Conservation (phyloP, 1,140 invertebrate species). For the Dermatophagoides farinae region DNA sequence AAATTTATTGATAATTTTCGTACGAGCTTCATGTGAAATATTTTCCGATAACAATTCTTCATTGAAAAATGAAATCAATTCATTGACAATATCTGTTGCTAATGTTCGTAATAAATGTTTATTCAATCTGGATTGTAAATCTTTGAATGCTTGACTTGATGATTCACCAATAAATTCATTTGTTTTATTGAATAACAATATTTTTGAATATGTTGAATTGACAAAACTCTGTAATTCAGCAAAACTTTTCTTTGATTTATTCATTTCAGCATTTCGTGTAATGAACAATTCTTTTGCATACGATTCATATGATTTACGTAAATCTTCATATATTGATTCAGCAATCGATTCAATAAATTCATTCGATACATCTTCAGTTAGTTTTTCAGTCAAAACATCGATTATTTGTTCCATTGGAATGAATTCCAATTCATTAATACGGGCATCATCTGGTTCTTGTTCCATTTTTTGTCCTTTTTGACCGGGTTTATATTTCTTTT, state of each 20-base stretch:
- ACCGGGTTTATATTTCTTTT: conserved; percentile 36
- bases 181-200: conserved; percentile 65
- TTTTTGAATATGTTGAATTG: conserved; percentile 45
- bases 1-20: conserved; percentile 30
- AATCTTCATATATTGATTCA: conserved; percentile 15
- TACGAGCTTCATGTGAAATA: conserved; percentile 22
- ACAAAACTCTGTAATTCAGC: conserved; percentile 58
- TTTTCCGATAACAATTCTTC: conserved; percentile 27
- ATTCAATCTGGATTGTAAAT: conserved; percentile 39
- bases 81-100: conserved; percentile 57
- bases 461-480: conserved; percentile 24
- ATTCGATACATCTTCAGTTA: neutral
- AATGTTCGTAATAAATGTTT: conserved; percentile 66
- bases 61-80: conserved; percentile 35
- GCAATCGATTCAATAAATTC: conserved; percentile 2
- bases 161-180: conserved; percentile 40
- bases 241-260: conserved; percentile 41
- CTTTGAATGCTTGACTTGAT: conserved; percentile 22
- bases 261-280: conserved; percentile 37
- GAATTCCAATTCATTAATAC: neutral
- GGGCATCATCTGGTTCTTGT: conserved; percentile 25
- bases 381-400: neutral
- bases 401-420: conserved; percentile 19
- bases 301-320: conserved; percentile 28
- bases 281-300: conserved; percentile 43